These are phyloP conservation scores for Diplogasteroides magnus DNA, from an alignment of 1,140 invertebrate genomes.

Conservation along the genomic window DNA sequence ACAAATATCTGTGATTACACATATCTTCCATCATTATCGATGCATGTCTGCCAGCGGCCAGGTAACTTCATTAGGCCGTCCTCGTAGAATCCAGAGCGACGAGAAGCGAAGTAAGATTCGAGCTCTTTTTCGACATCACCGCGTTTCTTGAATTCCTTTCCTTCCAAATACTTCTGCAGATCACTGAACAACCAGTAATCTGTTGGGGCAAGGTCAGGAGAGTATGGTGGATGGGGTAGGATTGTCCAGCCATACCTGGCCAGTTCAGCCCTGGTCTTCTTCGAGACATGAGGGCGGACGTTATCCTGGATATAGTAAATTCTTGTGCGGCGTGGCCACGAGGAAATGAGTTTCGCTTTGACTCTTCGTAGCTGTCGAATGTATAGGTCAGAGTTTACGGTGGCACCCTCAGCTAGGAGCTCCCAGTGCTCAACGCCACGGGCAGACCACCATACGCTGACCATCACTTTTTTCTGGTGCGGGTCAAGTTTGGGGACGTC, in stretches of 20 bases:
- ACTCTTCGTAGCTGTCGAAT: constrained; percentile 18
- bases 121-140: constrained; percentile 18
- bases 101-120: too few relatives aligned
- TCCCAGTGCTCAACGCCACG: too few relatives aligned
- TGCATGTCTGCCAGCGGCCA: neutral
- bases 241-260: constrained; percentile 57
- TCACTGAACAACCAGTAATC: constrained; percentile 57
- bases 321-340: constrained; percentile 3
- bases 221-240: constrained; percentile 58
- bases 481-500: too few relatives aligned
- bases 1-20: too few relatives aligned
- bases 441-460: too few relatives aligned
- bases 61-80: neutral
- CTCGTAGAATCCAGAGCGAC: neutral
- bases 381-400: constrained; percentile 13
- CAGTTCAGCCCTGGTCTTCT: constrained; percentile 37
- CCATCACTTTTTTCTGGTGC: too few relatives aligned
- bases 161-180: constrained; percentile 32
- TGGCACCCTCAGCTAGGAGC: constrained; percentile 15
- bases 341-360: neutral
- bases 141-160: constrained; percentile 35
- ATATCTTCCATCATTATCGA: neutral
- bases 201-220: constrained; percentile 56
- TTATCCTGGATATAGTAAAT: constrained; percentile 53
- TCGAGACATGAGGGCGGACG: constrained; percentile 45